These are phyloP conservation scores for Gymnocheta viridis DNA, from an alignment of 2,888 invertebrate genomes.

Conservation along the genomic window DNA sequence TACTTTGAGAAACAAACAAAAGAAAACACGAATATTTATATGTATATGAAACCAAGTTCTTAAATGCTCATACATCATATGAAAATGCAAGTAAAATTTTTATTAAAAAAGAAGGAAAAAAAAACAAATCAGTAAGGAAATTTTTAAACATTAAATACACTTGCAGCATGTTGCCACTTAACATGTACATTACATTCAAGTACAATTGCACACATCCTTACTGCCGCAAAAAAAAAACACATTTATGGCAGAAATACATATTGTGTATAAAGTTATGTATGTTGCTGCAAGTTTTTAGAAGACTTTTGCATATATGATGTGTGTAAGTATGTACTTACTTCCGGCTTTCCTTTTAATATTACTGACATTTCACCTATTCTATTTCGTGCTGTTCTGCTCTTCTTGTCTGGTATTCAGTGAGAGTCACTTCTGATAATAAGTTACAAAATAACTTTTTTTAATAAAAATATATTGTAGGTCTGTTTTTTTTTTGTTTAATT, in stretches of 20 bases:
- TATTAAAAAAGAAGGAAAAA: slow-evolving; percentile 52
- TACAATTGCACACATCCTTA: slow-evolving; percentile 28
- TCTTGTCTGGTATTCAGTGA: slow-evolving; percentile 72
- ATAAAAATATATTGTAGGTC: background rate
- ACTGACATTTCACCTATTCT: background rate
- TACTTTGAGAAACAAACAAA: slow-evolving; percentile 24
- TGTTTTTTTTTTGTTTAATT: slow-evolving; percentile 63
- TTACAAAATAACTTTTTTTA: slow-evolving; percentile 32
- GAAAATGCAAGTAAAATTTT: slow-evolving; percentile 46
- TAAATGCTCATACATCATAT: slow-evolving; percentile 43
- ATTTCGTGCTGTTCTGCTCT: slow-evolving; percentile 50
- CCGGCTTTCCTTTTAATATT: slow-evolving; percentile 10
- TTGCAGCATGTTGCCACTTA: slow-evolving; percentile 53
- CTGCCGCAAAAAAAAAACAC: background rate
- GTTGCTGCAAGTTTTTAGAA: slow-evolving; percentile 72
- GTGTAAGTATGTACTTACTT: background rate
- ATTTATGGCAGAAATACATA: background rate
- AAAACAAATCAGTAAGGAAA: slow-evolving; percentile 34
- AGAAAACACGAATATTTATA: slow-evolving; percentile 29
- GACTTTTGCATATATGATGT: slow-evolving; percentile 72
- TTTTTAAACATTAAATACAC: slow-evolving; percentile 74
- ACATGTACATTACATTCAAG: slow-evolving; percentile 16
- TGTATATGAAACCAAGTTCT: slow-evolving; percentile 46
- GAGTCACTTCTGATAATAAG: slow-evolving; percentile 42
- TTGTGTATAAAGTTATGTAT: background rate